A percentile compares a stretch with the other conserved stretches of the same genome.
These are phyloP conservation scores for Eristalinus sepulchralis DNA, from an alignment of 2,888 invertebrate species.

Conservation along the genomic window DNA sequence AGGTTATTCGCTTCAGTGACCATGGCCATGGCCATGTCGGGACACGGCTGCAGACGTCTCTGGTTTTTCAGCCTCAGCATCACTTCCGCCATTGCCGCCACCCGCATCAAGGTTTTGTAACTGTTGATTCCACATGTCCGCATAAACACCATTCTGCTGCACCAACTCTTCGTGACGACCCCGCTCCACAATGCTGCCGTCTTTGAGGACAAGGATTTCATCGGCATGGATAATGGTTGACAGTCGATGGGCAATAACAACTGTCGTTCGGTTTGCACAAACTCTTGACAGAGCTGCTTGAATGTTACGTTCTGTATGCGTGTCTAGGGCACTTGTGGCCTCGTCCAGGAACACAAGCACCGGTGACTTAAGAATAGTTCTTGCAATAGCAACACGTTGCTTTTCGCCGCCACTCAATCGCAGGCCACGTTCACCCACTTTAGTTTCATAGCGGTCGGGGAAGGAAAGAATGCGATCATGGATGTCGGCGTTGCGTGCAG, in stretches of 20 bases:
- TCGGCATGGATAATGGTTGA: slow-evolving; percentile 97
- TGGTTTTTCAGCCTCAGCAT: slow-evolving; percentile 47
- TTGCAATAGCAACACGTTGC: slow-evolving; percentile 97
- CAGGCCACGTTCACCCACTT: slow-evolving; percentile 97
- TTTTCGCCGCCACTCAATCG: slow-evolving; percentile 98
- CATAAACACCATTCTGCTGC: slow-evolving; percentile 88
- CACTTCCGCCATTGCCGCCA: slow-evolving; percentile 53
- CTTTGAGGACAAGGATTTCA: slow-evolving; percentile 95
- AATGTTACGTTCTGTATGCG: slow-evolving; percentile 97
- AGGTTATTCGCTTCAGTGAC: slow-evolving; percentile 1
- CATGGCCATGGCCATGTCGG: slow-evolving; percentile 10
- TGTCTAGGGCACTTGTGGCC: slow-evolving; percentile 97
- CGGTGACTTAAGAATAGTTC: slow-evolving; percentile 96
- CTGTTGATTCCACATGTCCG: slow-evolving; percentile 97
- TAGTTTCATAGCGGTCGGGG: slow-evolving; percentile 92
- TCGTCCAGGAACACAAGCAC: slow-evolving; percentile 95
- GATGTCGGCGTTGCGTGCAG: slow-evolving; percentile 96
- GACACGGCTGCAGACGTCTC: background rate
- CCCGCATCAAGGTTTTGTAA: slow-evolving; percentile 80
- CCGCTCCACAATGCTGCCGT: slow-evolving; percentile 94
- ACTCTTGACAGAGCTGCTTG: slow-evolving; percentile 92
- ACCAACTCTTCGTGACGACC: slow-evolving; percentile 89
- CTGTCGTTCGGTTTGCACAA: slow-evolving; percentile 93
- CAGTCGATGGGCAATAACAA: slow-evolving; percentile 96
- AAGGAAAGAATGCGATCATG: slow-evolving; percentile 95